phyloP scores from a whole-genome alignment of 2,113 vertebrate genomes.

The Chauna torquata region DNA sequence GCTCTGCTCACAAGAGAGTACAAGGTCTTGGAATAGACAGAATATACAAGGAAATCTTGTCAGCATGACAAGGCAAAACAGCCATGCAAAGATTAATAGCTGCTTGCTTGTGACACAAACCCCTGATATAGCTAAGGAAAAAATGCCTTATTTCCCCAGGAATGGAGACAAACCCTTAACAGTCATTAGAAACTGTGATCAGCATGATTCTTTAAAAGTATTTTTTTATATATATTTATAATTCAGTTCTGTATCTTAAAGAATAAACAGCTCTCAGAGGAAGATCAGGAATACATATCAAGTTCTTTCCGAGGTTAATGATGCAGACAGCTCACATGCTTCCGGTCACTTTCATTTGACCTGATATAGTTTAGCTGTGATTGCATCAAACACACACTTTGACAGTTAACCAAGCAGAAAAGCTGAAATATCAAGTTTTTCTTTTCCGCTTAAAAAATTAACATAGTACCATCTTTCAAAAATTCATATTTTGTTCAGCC shows the following conservation, averaged over 20 bases:
- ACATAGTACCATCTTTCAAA: not conserved
- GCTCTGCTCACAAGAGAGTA: not conserved
- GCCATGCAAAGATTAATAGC: not conserved
- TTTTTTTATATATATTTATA: accelerated
- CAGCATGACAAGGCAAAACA: not conserved
- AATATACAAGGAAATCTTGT: not conserved
- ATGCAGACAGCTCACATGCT: not conserved
- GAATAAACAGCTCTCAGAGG: not conserved
- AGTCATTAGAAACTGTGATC: not conserved
- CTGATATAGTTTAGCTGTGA: not conserved
- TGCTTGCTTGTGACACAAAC: not conserved
- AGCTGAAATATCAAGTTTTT: not conserved
- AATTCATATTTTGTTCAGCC: not conserved
- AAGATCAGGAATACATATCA: not conserved
- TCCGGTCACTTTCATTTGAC: not conserved
- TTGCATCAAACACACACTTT: not conserved
- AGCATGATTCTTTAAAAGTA: not conserved
- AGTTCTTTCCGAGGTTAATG: not conserved
- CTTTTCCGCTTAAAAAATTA: not conserved
- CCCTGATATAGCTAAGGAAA: not conserved
- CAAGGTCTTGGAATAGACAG: not conserved
- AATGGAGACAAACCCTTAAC: not conserved
- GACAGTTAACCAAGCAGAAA: not conserved
- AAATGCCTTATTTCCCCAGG: not conserved
- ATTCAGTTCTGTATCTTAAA: not conserved